Percentiles rank a stretch among this genome's conserved stretches.
phyloP scores from a whole-genome alignment of 1,140 invertebrate genomes.

The Hyles euphorbiae region DNA sequence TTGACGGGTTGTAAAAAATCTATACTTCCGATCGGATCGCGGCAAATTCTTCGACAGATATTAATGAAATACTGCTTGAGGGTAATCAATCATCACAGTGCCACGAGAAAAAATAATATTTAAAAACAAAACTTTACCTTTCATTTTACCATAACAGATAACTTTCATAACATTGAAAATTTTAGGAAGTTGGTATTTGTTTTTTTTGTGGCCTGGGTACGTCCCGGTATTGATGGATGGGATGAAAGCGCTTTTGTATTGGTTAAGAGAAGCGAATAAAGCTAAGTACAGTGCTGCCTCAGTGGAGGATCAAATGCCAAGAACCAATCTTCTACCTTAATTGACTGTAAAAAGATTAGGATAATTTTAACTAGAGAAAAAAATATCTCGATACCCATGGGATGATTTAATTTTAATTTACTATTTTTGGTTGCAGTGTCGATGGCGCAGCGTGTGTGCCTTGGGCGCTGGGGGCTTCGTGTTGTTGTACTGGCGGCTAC shows the following conservation, averaged over 20 bases:
- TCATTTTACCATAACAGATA: constrained; percentile 7
- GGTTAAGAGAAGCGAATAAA: too few species aligned
- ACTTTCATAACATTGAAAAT: constrained; percentile 5
- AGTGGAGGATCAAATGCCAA: too few species aligned
- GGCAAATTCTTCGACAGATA: constrained; percentile 52
- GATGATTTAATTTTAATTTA: constrained; percentile 1
- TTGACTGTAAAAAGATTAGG: too few species aligned
- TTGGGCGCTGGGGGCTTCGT: constrained; percentile 76
- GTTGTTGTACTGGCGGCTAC: constrained; percentile 79
- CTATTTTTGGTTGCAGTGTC: constrained; percentile 78
- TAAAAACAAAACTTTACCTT: constrained; percentile 24
- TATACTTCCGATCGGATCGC: constrained; percentile 32
- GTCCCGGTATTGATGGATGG: too few species aligned
- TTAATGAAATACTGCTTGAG: constrained; percentile 52
- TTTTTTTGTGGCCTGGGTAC: too few species aligned
- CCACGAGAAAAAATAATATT: constrained; percentile 19
- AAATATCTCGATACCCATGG: neutral
- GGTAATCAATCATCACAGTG: constrained; percentile 52
- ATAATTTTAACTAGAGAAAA: too few species aligned
- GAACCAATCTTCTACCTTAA: too few species aligned
- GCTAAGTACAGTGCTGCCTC: too few species aligned
- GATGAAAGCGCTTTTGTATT: too few species aligned
- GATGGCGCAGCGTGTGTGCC: constrained; percentile 79
- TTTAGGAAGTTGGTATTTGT: neutral
- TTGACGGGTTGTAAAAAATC: constrained; percentile 27